These are phyloP conservation scores for Vesta saturnalis DNA, from an alignment of 2,888 invertebrate species.

Conservation along the genomic window DNA sequence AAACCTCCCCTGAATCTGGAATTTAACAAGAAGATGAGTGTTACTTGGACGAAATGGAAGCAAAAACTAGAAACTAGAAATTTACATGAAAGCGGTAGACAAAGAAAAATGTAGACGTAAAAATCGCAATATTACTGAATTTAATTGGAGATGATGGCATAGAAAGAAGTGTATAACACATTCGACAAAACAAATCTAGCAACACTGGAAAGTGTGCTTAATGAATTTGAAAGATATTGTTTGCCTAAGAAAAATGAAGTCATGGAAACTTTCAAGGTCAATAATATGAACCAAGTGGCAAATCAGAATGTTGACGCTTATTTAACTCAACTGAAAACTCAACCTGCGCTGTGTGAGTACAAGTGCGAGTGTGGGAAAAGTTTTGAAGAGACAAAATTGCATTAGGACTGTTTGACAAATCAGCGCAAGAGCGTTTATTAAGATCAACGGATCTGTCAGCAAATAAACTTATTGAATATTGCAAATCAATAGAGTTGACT, in stretches of 20 bases:
- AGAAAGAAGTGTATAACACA: neutral
- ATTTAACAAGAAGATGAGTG: neutral
- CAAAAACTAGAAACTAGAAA: neutral
- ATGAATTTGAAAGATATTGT: neutral
- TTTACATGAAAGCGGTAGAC: neutral
- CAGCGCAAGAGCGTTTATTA: no score
- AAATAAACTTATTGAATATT: no score
- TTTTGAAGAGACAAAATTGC: no score
- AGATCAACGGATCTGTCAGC: no score
- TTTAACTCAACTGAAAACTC: no score
- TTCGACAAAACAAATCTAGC: neutral
- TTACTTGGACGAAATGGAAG: neutral
- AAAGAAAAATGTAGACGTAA: neutral
- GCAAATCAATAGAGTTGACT: no score
- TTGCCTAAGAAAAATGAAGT: neutral
- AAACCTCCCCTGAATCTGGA: neutral
- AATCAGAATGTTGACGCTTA: no score
- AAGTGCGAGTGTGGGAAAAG: no score
- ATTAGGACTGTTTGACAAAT: no score
- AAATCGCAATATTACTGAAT: conserved; percentile 1
- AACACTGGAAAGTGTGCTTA: neutral
- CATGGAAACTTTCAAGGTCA: no score
- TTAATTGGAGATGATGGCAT: neutral
- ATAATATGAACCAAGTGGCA: no score
- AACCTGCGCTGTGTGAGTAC: no score